Evolutionary conservation across 2,797 vertebrate species (phyloP), one percentile per base, ranked within the genome.

Genomic region (Myoxocephalus aenaeus): DNA sequence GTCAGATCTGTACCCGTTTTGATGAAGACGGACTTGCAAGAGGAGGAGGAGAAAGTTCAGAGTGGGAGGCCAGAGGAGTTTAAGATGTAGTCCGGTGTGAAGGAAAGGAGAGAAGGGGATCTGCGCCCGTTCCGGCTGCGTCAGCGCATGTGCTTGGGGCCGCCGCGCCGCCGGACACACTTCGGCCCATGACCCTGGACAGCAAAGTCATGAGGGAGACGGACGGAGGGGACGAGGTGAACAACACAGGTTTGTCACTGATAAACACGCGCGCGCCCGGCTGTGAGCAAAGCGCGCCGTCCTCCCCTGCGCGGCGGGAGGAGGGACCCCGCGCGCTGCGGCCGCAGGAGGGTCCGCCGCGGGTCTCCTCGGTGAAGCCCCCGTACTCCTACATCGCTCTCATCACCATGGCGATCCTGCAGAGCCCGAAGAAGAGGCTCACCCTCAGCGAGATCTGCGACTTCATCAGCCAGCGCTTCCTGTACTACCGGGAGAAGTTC

Each of bases 321-420:
- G 79, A 71, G n/a, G 77, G 68, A 32, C 69, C 76, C n/a, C 70
- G 63, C 11, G 34, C 50, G 17, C 81, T 46, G 71, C 84, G 69
- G n/a, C 42, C 64, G 0, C 83, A 48, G 50, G 80, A 74, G 0
- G 82, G 11, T 44, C 64, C 86, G 0, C 74, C 42, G 40, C 71
- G 72, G 53, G 85, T 73, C 44, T 20, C 84, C 64, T 81, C 89
- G 3, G 84, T 91, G n/a, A 97, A 97, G 86, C 96, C 96, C 0
- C 96, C 97, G 0, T 97, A 96, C 87, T 97, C 96, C 0, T 97
- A 97, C 90, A 96, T 97, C 73, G 97, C 97, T 5, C 95, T 97
- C 65, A 97, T 97, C 92, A 96, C 96, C 73, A 97, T 97, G 97
- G 96, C 97, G 40, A 97, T 97, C 77, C 94, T 96, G 50, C 96